A percentile compares a stretch with the other conserved stretches of the same genome.
These are phyloP conservation scores for Nanger granti DNA, from an alignment of 2,113 vertebrate species.

Conservation along the genomic window DNA sequence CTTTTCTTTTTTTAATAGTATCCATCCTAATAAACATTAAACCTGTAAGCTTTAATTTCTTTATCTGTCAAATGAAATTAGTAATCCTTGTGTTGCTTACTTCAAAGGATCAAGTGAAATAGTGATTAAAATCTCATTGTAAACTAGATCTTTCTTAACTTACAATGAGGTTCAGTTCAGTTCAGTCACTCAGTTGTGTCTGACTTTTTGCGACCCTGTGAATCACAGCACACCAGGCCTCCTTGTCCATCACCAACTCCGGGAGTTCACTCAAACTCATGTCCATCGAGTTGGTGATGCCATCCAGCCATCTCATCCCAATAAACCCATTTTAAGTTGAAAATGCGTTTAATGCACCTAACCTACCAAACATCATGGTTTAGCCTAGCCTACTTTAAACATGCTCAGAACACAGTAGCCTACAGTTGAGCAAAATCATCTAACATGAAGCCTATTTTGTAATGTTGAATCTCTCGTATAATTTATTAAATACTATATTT, in stretches of 20 bases:
- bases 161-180: too few species aligned
- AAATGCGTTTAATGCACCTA: not conserved
- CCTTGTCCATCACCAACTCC: too few species aligned
- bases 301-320: too few species aligned
- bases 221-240: too few species aligned
- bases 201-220: too few species aligned
- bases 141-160: not conserved
- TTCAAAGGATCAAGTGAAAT: constrained; percentile 10
- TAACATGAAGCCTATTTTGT: not conserved
- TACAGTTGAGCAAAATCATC: not conserved
- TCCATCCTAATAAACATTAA: not conserved
- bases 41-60: constrained; percentile 10
- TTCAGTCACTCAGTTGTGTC: too few species aligned
- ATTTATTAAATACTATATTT: not conserved
- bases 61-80: constrained; percentile 17
- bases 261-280: too few species aligned
- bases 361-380: not conserved
- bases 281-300: too few species aligned
- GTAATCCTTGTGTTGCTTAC: not conserved
- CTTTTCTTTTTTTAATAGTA: not conserved
- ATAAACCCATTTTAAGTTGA: not conserved
- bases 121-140: not conserved
- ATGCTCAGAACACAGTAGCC: not conserved
- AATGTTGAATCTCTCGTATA: not conserved
- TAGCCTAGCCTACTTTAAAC: not conserved